Evolutionary conservation across 1,140 invertebrate species (phyloP).

Genomic region (Neodiprion virginianus): DNA sequence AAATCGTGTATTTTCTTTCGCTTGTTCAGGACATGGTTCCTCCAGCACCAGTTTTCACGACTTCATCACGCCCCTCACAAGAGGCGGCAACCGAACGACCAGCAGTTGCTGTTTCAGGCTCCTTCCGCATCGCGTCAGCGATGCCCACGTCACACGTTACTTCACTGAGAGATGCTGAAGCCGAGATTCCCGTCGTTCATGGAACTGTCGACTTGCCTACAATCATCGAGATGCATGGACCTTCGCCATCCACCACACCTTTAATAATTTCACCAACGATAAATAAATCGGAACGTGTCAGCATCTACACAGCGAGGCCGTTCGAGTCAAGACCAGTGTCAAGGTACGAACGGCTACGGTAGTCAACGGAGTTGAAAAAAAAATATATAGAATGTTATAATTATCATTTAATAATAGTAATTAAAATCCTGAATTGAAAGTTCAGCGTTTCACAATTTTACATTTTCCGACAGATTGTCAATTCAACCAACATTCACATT

Average conservation of each 20-base stretch:
- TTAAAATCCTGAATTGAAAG: neutral
- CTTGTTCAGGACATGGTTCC: slow-evolving; percentile 53
- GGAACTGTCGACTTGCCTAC: slow-evolving; percentile 57
- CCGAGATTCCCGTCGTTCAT: slow-evolving; percentile 58
- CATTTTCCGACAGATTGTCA: slow-evolving; percentile 35
- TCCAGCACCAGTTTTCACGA: slow-evolving; percentile 42
- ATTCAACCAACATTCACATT: slow-evolving; percentile 45
- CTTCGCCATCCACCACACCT: slow-evolving; percentile 23
- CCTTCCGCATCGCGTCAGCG: slow-evolving; percentile 58
- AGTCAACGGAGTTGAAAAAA: neutral
- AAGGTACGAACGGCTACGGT: slow-evolving; percentile 37
- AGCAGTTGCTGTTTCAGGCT: slow-evolving; percentile 52
- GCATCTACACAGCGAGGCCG: slow-evolving; percentile 53
- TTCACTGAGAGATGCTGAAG: slow-evolving; percentile 55
- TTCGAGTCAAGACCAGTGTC: slow-evolving; percentile 52
- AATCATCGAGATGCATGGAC: slow-evolving; percentile 42
- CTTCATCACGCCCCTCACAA: slow-evolving; percentile 34
- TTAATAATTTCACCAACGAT: slow-evolving; percentile 42
- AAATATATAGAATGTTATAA: neutral
- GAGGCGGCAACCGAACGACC: slow-evolving; percentile 49
- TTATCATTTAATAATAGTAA: slow-evolving; percentile 6
- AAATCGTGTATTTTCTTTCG: neutral
- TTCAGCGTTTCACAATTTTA: slow-evolving; percentile 8
- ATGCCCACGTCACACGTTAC: slow-evolving; percentile 56
- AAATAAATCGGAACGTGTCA: slow-evolving; percentile 47